Evolutionary conservation across 2,888 invertebrate species (phyloP), one percentile per base, ranked within the genome.

Genomic region (Papilio gigon): DNA sequence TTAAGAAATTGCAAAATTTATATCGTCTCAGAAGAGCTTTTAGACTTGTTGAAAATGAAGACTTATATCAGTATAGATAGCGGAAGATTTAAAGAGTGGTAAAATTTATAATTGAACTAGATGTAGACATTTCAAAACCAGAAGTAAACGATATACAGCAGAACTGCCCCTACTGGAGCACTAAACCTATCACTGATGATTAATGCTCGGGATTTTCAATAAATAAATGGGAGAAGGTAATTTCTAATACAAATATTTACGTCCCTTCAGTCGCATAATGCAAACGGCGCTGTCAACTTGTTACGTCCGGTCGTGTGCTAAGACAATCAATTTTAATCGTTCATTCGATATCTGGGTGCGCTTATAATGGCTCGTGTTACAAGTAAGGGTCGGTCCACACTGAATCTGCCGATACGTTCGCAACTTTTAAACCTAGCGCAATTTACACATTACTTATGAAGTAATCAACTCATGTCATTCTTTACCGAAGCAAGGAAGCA

Each of bases 161-260:
- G 37, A 63, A 4, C 37, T 17, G 11, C 22, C 40, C 56, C 6
- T 2, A 42, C 50, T 27, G 50, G 42, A 42, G 6, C 42, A 53
- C 53, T 69, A 65, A 65, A 58, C 53, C 69, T 60, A 53, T 65
- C 68, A 33, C 14, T 12, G 53, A 56, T 69, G 69, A 69, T 69
- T 69, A 65, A 69, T 65, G 40, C 11, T 14, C 25, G 65, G 53
- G 61, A 42, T 69, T 40, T n/a, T 25, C 60, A 65, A 69, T 69
- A 69, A 69, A 69, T 68, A 68, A 68, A 68, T 65, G 25, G 60
- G 50, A 65, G 61, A 65, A 69, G 42, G 60, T 65, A 69, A 65
- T 69, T 69, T 69, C 69, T 69, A 65, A 68, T 68, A 61, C 65
- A 65, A 69, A 69, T 65, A 69, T 69, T 69, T 69, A 69, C 60